A percentile compares a stretch with the other conserved stretches of the same genome.
These are phyloP conservation scores for Microhierax caerulescens DNA, from an alignment of 2,797 vertebrate species.

Conservation along the genomic window DNA sequence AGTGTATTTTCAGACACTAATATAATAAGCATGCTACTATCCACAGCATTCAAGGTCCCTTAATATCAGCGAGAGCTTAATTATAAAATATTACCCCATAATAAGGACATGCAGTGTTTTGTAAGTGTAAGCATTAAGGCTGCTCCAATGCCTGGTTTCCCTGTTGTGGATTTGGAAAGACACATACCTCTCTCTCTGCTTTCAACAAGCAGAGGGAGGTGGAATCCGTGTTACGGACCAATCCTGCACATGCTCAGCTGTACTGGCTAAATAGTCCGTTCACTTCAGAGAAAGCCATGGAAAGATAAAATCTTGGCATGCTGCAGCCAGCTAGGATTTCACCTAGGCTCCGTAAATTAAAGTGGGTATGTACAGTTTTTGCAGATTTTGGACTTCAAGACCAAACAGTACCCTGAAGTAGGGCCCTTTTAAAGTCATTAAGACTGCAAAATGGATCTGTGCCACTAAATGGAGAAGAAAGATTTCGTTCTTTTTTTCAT, in stretches of 20 bases:
- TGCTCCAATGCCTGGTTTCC: neutral
- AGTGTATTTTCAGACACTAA: neutral
- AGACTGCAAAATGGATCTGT: neutral
- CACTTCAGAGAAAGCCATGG: neutral
- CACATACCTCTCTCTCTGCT: neutral
- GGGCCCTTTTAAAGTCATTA: neutral
- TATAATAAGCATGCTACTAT: neutral
- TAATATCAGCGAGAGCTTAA: neutral
- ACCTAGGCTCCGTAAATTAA: neutral
- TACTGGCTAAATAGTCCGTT: neutral
- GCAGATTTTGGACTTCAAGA: neutral
- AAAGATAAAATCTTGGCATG: neutral
- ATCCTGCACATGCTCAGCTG: accelerated
- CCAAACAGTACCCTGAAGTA: neutral
- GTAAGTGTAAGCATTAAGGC: neutral
- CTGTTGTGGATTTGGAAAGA: neutral
- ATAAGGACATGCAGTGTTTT: neutral
- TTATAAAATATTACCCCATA: conserved; percentile 4
- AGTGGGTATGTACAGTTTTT: neutral
- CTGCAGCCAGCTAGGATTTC: neutral
- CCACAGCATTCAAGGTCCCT: neutral
- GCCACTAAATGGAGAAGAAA: neutral
- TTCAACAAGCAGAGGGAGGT: neutral
- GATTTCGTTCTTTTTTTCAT: neutral
- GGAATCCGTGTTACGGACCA: neutral